Evolutionary conservation across 1,140 invertebrate genomes (phyloP).

Genomic region (Idris sp.): DNA sequence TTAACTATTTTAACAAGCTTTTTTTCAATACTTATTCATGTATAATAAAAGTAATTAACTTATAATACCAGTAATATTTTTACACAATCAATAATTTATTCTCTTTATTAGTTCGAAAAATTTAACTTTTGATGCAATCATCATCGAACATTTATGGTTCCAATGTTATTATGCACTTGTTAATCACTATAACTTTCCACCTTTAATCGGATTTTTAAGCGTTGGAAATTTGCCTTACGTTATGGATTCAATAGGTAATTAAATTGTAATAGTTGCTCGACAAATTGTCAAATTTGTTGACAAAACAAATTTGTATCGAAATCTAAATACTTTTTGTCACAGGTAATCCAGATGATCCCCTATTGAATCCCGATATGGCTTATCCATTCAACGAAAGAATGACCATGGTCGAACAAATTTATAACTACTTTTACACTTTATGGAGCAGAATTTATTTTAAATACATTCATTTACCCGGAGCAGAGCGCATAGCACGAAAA

Average conservation of each 20-base stretch:
- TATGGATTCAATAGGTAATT: conserved; percentile 73
- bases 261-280: too few relatives aligned
- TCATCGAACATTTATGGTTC: conserved; percentile 75
- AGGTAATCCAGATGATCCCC: conserved; percentile 74
- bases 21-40: too few relatives aligned
- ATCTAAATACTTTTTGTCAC: conserved; percentile 5
- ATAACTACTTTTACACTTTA: conserved; percentile 67
- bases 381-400: conserved; percentile 70
- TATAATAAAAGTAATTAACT: not conserved
- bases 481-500: conserved; percentile 66
- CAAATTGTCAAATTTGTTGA: too few relatives aligned
- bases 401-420: conserved; percentile 64
- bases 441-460: conserved; percentile 72
- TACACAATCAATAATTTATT: too few relatives aligned
- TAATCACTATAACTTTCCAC: conserved; percentile 69
- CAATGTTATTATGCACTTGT: conserved; percentile 74
- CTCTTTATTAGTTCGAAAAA: conserved; percentile 52
- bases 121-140: conserved; percentile 68
- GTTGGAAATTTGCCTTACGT: conserved; percentile 74
- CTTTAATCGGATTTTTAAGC: conserved; percentile 72
- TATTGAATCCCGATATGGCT: conserved; percentile 73
- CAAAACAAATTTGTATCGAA: too few relatives aligned
- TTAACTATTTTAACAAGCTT: too few relatives aligned
- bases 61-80: conserved; percentile 4
- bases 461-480: conserved; percentile 65